A percentile compares a stretch with the other conserved stretches of the same genome.
Evolutionary conservation across 1,140 invertebrate genomes (phyloP).

Genomic region (Hyles euphorbiae): DNA sequence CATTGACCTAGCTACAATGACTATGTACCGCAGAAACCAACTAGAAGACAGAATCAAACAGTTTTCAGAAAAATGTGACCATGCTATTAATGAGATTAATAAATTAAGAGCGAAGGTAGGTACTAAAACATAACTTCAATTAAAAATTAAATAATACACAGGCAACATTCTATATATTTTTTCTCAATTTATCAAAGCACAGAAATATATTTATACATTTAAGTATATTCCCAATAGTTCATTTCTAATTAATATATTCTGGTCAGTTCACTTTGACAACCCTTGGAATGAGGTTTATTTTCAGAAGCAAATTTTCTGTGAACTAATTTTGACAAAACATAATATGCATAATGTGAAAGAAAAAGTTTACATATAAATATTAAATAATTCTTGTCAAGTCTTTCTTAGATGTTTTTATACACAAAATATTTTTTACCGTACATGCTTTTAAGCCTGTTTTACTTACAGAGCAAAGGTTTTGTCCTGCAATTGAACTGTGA

Average conservation of each 20-base stretch:
- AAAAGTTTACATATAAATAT: background rate
- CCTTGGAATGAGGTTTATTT: too few relatives aligned
- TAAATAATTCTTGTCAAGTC: background rate
- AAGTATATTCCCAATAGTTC: background rate
- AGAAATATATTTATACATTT: too few relatives aligned
- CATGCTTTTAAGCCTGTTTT: background rate
- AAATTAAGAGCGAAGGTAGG: conserved; percentile 57
- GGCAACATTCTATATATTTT: background rate
- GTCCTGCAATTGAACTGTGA: conserved; percentile 51
- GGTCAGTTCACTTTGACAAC: too few relatives aligned
- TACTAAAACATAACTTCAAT: background rate
- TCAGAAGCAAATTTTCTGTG: background rate
- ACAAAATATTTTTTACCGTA: too few relatives aligned
- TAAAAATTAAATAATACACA: too few relatives aligned
- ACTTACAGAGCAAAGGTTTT: conserved; percentile 46
- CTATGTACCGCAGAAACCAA: conserved; percentile 51
- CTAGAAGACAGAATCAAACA: conserved; percentile 46
- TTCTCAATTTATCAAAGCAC: too few relatives aligned
- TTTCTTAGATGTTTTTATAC: too few relatives aligned
- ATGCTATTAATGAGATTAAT: conserved; percentile 43
- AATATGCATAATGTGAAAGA: too few relatives aligned
- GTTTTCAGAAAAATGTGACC: conserved; percentile 55
- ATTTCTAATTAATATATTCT: background rate
- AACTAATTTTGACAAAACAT: too few relatives aligned
- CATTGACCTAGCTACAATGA: conserved; percentile 54